A percentile compares a stretch with the other conserved stretches of the same genome.
Evolutionary conservation across 2,797 vertebrate species (phyloP).

Genomic region (Acrocephalus scirpaceus): DNA sequence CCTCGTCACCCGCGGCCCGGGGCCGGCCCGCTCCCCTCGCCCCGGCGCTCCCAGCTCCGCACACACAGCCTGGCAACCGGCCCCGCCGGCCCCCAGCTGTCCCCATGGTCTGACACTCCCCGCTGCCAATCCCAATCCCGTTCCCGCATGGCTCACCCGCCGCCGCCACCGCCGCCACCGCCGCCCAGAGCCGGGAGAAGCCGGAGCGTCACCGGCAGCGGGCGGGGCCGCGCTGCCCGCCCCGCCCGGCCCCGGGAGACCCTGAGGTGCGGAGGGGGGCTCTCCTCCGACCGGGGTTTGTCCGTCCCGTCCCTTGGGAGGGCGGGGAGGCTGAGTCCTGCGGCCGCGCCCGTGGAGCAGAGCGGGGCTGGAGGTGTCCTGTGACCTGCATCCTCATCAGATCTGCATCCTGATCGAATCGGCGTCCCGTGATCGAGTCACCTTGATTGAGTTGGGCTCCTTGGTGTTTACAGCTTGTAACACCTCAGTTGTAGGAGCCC

Average conservation of each 20-base stretch:
- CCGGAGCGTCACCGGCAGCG: not conserved
- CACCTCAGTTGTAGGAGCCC: rapidly evolving
- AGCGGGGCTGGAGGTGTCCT: not conserved
- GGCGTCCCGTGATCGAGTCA: not conserved
- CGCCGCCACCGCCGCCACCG: not conserved
- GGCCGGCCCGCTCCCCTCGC: not conserved
- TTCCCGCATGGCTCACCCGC: not conserved
- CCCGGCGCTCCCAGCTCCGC: not conserved
- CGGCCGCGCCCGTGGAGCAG: too few relatives aligned
- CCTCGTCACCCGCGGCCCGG: not conserved
- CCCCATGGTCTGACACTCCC: not conserved
- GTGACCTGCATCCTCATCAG: not conserved
- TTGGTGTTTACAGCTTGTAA: not conserved
- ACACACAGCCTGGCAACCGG: not conserved
- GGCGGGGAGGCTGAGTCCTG: not conserved
- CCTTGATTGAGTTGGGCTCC: not conserved
- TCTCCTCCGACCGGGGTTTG: rapidly evolving
- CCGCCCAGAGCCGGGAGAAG: not conserved
- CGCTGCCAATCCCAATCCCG: too few relatives aligned
- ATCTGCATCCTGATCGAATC: not conserved
- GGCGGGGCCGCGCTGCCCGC: not conserved
- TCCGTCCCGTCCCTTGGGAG: rapidly evolving
- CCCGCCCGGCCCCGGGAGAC: not conserved
- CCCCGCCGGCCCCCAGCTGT: not conserved
- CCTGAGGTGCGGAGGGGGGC: rapidly evolving